These are phyloP conservation scores for Eidolon helvum DNA, from an alignment of 2,113 vertebrate genomes.

Conservation along the genomic window DNA sequence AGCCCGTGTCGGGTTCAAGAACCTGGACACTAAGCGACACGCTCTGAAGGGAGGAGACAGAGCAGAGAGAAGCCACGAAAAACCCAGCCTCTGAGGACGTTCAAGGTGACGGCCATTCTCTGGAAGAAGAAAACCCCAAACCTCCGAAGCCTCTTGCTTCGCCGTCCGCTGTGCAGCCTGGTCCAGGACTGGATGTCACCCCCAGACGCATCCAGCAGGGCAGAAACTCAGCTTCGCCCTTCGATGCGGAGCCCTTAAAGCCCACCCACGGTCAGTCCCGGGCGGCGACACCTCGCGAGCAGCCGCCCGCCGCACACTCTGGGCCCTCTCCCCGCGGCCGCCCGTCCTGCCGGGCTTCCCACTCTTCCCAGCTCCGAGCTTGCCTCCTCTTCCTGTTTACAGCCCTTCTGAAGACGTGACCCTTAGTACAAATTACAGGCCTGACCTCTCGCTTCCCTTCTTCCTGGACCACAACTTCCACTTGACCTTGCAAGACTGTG, in stretches of 20 bases:
- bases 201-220: rapidly evolving
- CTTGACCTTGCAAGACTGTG: not conserved
- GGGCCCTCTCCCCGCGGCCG: no score
- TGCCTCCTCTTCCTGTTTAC: not conserved
- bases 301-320: rapidly evolving
- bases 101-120: rapidly evolving
- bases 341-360: no score
- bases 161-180: rapidly evolving
- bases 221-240: not conserved
- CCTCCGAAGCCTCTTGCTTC: not conserved
- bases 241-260: rapidly evolving
- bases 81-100: not conserved
- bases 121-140: not conserved
- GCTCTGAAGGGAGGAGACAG: not conserved
- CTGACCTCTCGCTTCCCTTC: not conserved
- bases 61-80: rapidly evolving
- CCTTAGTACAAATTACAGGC: not conserved
- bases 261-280: no score
- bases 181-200: rapidly evolving
- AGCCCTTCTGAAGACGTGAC: not conserved
- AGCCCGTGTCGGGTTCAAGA: rapidly evolving
- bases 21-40: rapidly evolving
- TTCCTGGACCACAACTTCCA: not conserved
- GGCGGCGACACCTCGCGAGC: rapidly evolving
- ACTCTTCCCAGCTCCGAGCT: not conserved